Base-by-base conservation (phyloP, 1,140 invertebrate genomes). In the Megathymus violae region DNA sequence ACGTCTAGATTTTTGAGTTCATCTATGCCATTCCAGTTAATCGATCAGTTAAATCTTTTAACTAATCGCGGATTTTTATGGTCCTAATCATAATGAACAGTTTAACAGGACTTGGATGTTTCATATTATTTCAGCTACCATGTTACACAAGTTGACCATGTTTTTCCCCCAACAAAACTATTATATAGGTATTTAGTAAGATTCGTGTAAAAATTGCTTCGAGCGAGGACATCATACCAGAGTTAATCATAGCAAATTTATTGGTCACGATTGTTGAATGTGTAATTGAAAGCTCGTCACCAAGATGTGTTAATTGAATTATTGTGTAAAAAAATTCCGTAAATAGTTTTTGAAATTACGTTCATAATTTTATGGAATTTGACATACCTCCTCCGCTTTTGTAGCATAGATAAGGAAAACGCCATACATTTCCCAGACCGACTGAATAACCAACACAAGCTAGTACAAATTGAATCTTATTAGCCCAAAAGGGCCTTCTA, bases 401-500 rank as follows among this genome's bases (percentile, higher is more conserved):
- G 82, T 96, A 96, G 82, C 95, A 96, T 50, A 97, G 91, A 81
- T 97, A 97, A 14, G 96, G 96, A 89, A 97, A 97, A 64, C 96
- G 92, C 97, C 97, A 98, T 52, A 98, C 95, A 80, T 98, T 98
- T 40, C 97, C 97, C 15, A 98, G 93, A 4, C 97, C 97, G 27
- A 98, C 97, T 11, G 96, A 97, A 85, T 97, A 98, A 7, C 97
- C 97, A 34, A 98, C 95, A 82, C 96, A 97, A 13, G 97, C 96
- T 61, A 98, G 92, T 11, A 98, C 95, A 80, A 98, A 98, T 89
- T 98, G 97, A 61, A 96, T 93, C 91, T 98, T 97, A 85, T 96
- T 97, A 44, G 94, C 94, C 97, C 97, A 98, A 74, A 96, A 95
- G 25, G 95, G 95, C 70, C 96, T 91, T 67, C 94, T 92, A 0